Percentiles rank a stretch among this genome's conserved stretches.
phyloP scores from a whole-genome alignment of 2,113 vertebrate genomes.

The Stigmatopora nigra region DNA sequence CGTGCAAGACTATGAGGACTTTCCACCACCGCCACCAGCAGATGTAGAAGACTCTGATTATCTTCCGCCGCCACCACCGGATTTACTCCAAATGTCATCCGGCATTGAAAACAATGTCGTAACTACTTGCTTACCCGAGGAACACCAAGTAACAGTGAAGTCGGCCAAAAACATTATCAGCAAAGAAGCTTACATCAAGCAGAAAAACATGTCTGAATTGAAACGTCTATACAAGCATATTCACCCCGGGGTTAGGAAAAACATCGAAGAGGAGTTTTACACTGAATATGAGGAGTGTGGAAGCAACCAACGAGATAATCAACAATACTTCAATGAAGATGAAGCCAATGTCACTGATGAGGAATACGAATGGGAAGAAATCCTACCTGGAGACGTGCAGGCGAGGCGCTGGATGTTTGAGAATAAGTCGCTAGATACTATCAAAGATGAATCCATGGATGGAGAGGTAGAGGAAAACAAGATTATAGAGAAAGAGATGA shows the following conservation, averaged over 20 bases:
- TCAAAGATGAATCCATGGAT: conserved; percentile 68
- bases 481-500: conserved; percentile 72
- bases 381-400: conserved; percentile 78
- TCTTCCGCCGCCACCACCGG: conserved; percentile 71
- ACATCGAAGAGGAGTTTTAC: conserved; percentile 74
- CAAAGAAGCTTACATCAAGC: conserved; percentile 72
- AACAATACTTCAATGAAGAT: conserved; percentile 74
- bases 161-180: conserved; percentile 51
- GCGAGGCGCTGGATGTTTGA: conserved; percentile 81
- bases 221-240: conserved; percentile 81
- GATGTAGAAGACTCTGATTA: conserved; percentile 66
- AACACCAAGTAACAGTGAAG: conserved; percentile 41
- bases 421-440: conserved; percentile 76
- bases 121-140: conserved; percentile 69
- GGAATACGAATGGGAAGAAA: conserved; percentile 75
- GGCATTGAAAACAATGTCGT: conserved; percentile 60
- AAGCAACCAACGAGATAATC: conserved; percentile 50
- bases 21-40: conserved; percentile 55
- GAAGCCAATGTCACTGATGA: conserved; percentile 67
- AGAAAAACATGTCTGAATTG: conserved; percentile 75
- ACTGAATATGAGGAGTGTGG: conserved; percentile 68
- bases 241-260: conserved; percentile 77
- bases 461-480: conserved; percentile 57
- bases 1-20: conserved; percentile 58
- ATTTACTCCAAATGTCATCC: conserved; percentile 68